Base-by-base conservation (phyloP, 2,113 vertebrate genomes). In the Shinisaurus crocodilurus region DNA sequence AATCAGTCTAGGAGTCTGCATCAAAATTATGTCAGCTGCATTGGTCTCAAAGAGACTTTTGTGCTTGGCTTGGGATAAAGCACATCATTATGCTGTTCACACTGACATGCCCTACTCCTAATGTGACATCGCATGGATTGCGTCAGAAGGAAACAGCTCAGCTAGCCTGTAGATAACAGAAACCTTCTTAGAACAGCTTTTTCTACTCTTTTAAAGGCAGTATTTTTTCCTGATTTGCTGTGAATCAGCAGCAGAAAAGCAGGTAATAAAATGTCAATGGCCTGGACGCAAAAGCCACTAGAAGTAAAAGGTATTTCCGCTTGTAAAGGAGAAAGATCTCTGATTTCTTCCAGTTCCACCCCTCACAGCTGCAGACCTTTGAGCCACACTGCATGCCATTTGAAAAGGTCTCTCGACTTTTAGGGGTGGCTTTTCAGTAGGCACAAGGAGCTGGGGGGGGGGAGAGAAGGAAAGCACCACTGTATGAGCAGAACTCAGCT, bases 1-100 rank as follows among this genome's bases (percentile, higher is more conserved):
- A 90, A 90, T 84, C 82, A 69, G 60, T 79, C 89, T 40, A 67
- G 69, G 76, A 54, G 48, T 57, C 89, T 54, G 63, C 75, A 90
- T 86, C 83, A 69, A 90, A 90, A 80, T 77, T 77, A 80, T 80
- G 83, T 90, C 89, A 90, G 89, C 89, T 90, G 89, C 72, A 54
- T 34, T 70, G 27, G 75, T 70, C 74, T 90, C 89, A 90, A 90
- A 86, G 89, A 69, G 83, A 80, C 75, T 65, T 90, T 84, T 90
- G 82, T 90, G n/a, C 74, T 70, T 69, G 27, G n/a, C 43, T 48
- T 69, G 7, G 45, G 60, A 85, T 85, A 90, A 85, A 80, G 79
- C 27, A 79, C 63, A 80, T 54, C 81, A 79, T 90, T 90, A 83
- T 90, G 60, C 75, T 15, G 16, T 85, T 90, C 83, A 54, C 76